These are phyloP conservation scores for Drosophila mayaguana DNA, from an alignment of 2,888 invertebrate genomes.

Conservation along the genomic window DNA sequence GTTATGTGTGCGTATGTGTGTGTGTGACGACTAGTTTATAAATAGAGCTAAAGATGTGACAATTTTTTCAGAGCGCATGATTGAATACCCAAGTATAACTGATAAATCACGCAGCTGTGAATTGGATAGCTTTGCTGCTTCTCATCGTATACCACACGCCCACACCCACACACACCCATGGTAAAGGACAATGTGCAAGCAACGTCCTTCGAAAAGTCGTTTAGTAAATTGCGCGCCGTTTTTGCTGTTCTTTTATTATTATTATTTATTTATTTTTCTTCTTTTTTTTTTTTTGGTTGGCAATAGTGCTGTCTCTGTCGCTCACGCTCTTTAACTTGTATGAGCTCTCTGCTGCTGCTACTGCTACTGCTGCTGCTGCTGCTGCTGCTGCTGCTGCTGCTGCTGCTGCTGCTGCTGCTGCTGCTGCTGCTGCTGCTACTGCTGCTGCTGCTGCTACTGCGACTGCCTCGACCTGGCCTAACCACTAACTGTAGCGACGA, in stretches of 20 bases:
- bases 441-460: slow-evolving; percentile 20
- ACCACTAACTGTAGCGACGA: slow-evolving; percentile 39
- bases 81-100: slow-evolving; percentile 51
- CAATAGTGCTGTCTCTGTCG: slow-evolving; percentile 6
- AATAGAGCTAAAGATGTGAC: slow-evolving; percentile 59
- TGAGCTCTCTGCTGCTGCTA: slow-evolving; percentile 18
- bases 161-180: neutral
- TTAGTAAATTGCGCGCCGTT: slow-evolving; percentile 36
- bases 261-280: slow-evolving; percentile 4
- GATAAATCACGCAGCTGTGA: slow-evolving; percentile 43
- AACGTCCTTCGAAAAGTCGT: slow-evolving; percentile 36
- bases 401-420: slow-evolving; percentile 18
- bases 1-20: slow-evolving; percentile 8
- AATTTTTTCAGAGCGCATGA: slow-evolving; percentile 50
- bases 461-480: slow-evolving; percentile 61
- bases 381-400: slow-evolving; percentile 30
- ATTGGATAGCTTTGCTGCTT: slow-evolving; percentile 8
- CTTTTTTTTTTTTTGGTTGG: neutral
- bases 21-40: slow-evolving; percentile 54
- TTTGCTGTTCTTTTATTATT: slow-evolving; percentile 19
- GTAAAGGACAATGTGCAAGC: slow-evolving; percentile 10
- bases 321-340: neutral
- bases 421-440: slow-evolving; percentile 22
- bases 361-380: slow-evolving; percentile 19
- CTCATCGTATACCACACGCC: slow-evolving; percentile 6